Percentiles rank a stretch among this genome's conserved stretches.
These are phyloP conservation scores for Papilio machaon DNA, from an alignment of 1,140 invertebrate genomes.

Conservation along the genomic window DNA sequence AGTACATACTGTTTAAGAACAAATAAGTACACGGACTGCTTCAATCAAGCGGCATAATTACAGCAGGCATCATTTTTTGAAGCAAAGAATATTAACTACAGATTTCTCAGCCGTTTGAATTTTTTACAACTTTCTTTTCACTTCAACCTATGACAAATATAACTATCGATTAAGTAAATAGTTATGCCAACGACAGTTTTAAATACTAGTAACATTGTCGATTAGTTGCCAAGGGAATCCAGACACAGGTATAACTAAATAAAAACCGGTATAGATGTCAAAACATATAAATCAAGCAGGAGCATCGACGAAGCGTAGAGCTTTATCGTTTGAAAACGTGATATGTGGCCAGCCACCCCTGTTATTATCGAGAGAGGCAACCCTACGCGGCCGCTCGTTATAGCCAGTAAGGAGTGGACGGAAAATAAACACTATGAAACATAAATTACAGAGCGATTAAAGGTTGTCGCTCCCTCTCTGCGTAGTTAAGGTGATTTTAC, in stretches of 20 bases:
- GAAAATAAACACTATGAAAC: constrained; percentile 32
- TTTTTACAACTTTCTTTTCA: not conserved
- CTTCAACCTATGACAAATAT: too few species aligned
- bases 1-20: too few species aligned
- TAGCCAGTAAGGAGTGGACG: constrained; percentile 23
- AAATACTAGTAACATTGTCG: not conserved
- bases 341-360: constrained; percentile 31
- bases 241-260: not conserved
- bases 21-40: too few species aligned
- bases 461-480: constrained; percentile 28
- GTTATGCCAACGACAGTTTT: too few species aligned
- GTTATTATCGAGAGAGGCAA: constrained; percentile 31
- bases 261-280: constrained; percentile 14
- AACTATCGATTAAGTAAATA: too few species aligned
- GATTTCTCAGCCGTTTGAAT: not conserved
- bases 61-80: not conserved
- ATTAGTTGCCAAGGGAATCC: too few species aligned
- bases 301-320: constrained; percentile 11
- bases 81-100: not conserved
- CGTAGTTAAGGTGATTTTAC: constrained; percentile 22
- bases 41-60: too few species aligned
- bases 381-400: constrained; percentile 14
- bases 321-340: constrained; percentile 31
- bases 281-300: constrained; percentile 20
- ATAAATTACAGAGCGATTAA: constrained; percentile 32